Percentiles rank a stretch among this genome's conserved stretches.
These are phyloP conservation scores for Leptinotarsa lineolata DNA, from an alignment of 1,140 invertebrate species.

Conservation along the genomic window DNA sequence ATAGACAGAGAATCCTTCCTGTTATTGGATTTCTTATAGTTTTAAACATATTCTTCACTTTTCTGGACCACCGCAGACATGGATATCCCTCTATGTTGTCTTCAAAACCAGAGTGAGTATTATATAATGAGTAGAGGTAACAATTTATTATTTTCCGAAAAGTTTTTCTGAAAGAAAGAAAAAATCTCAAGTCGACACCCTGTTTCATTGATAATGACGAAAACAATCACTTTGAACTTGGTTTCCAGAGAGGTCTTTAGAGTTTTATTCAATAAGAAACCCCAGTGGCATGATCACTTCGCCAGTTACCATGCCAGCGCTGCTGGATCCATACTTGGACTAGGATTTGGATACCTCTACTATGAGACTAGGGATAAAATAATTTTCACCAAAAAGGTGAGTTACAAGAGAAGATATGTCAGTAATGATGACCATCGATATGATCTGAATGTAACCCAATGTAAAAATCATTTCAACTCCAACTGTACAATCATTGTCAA, in stretches of 20 bases:
- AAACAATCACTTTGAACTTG: background rate
- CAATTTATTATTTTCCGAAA: too few relatives aligned
- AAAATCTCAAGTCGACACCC: too few relatives aligned
- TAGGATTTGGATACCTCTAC: slow-evolving; percentile 26
- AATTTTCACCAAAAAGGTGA: slow-evolving; percentile 23
- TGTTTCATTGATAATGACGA: too few relatives aligned
- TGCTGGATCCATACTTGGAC: slow-evolving; percentile 17
- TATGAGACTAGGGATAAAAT: slow-evolving; percentile 10
- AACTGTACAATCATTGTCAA: too few relatives aligned
- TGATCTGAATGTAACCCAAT: too few relatives aligned
- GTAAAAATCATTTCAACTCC: too few relatives aligned
- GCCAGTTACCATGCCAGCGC: slow-evolving; percentile 16
- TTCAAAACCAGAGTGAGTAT: slow-evolving; percentile 23
- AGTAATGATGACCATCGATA: too few relatives aligned
- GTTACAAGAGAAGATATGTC: background rate
- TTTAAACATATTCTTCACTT: slow-evolving; percentile 6
- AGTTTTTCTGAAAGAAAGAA: too few relatives aligned
- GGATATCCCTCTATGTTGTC: slow-evolving; percentile 18
- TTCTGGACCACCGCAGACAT: slow-evolving; percentile 16
- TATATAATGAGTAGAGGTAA: too few relatives aligned
- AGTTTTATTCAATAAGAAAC: background rate
- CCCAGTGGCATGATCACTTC: slow-evolving; percentile 27
- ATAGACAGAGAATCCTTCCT: background rate
- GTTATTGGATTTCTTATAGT: background rate
- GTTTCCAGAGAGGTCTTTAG: slow-evolving; percentile 16